Percentiles rank a stretch among this genome's conserved stretches.
phyloP scores from a whole-genome alignment of 2,113 vertebrate species.

The Glaucomys volans region DNA sequence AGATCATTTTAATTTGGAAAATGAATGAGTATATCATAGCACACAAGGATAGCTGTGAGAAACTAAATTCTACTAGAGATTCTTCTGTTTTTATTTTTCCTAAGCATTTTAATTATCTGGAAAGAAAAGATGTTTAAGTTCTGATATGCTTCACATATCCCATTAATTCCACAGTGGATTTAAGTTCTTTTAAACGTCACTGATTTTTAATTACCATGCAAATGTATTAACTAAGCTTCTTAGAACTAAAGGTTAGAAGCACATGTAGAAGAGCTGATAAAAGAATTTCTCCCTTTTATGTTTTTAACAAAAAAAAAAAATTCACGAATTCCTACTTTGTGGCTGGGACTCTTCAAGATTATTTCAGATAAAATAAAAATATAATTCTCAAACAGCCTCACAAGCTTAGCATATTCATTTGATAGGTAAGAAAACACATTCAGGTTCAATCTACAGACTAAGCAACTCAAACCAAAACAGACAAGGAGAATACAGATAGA shows the following conservation, averaged over 20 bases:
- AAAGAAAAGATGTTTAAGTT: conserved; percentile 60
- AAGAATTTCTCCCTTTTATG: conserved; percentile 29
- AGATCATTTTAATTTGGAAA: conserved; percentile 33
- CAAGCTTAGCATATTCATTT: background rate
- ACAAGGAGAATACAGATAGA: background rate
- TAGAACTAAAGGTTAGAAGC: conserved; percentile 43
- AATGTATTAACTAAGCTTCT: conserved; percentile 65
- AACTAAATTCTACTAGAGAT: conserved; percentile 48
- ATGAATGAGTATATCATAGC: conserved; percentile 58
- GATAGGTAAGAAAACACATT: conserved; percentile 7
- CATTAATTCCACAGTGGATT: conserved; percentile 76
- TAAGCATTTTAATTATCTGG: conserved; percentile 63
- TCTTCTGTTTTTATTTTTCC: conserved; percentile 64
- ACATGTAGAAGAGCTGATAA: conserved; percentile 54
- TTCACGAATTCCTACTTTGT: conserved; percentile 31
- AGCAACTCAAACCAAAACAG: background rate
- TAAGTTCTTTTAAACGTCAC: conserved; percentile 74
- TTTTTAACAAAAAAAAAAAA: conserved; percentile 55
- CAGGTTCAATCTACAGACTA: background rate
- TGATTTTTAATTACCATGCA: conserved; percentile 82
- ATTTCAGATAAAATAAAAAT: conserved; percentile 19
- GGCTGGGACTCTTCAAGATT: background rate
- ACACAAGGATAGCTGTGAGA: conserved; percentile 47
- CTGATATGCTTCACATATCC: conserved; percentile 64
- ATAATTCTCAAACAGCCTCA: background rate